Conservation (phyloP, 2,113 vertebrate genomes). For the Saimiri boliviensis region DNA sequence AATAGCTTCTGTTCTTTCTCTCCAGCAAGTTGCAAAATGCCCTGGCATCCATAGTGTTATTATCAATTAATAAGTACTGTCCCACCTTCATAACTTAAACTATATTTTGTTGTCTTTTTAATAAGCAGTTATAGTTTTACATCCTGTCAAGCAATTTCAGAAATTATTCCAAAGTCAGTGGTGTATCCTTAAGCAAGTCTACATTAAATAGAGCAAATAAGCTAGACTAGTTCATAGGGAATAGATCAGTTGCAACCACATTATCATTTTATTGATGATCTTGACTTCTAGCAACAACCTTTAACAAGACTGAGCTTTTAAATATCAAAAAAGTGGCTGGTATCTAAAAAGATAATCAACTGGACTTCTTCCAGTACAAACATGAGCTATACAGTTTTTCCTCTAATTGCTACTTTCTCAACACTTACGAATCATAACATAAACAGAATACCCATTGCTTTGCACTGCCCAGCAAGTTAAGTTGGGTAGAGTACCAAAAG, state of each 20-base stretch:
- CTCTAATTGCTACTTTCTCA: conserved; percentile 63
- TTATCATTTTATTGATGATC: neutral
- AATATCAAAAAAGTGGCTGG: neutral
- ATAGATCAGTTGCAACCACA: neutral
- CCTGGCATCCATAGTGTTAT: neutral
- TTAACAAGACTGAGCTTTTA: conserved; percentile 4
- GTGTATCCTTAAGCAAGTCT: neutral
- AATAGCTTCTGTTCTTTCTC: neutral
- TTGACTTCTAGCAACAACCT: neutral
- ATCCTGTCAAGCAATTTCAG: neutral
- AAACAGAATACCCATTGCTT: conserved; percentile 30
- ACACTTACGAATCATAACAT: conserved; percentile 28
- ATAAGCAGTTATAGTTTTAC: neutral
- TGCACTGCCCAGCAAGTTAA: neutral
- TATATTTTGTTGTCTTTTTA: conserved; percentile 1
- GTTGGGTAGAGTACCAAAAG: conserved; percentile 22
- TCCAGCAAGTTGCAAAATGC: neutral
- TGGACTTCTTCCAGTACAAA: conserved; percentile 36
- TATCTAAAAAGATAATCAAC: conserved; percentile 33
- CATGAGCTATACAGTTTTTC: conserved; percentile 7
- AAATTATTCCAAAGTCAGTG: conserved; percentile 1
- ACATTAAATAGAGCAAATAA: neutral
- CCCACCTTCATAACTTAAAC: conserved; percentile 5
- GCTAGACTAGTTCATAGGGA: neutral
- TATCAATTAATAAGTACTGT: neutral